These are phyloP conservation scores for Conistra vaccinii DNA, from an alignment of 2,888 invertebrate species.

Conservation along the genomic window DNA sequence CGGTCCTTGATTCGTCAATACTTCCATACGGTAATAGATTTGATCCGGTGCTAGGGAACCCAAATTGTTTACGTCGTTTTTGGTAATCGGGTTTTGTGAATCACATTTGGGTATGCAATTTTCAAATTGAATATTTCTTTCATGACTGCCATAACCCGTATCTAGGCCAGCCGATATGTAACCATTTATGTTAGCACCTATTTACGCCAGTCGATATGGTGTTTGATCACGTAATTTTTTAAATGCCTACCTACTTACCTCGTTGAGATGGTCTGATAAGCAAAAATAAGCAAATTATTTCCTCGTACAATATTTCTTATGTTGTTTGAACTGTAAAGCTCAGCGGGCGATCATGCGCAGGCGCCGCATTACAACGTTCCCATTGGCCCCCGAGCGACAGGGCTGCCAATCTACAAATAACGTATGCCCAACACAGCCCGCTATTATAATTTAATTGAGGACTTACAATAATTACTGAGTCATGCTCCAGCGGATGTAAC, in stretches of 20 bases:
- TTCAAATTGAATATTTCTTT: slow-evolving; percentile 63
- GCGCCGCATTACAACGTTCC: slow-evolving; percentile 86
- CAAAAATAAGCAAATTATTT: slow-evolving; percentile 69
- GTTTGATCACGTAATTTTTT: slow-evolving; percentile 48
- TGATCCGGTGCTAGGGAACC: slow-evolving; percentile 55
- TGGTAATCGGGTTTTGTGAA: slow-evolving; percentile 77
- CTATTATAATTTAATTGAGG: slow-evolving; percentile 86
- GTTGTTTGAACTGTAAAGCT: slow-evolving; percentile 80
- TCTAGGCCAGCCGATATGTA: slow-evolving; percentile 26
- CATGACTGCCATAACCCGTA: slow-evolving; percentile 24
- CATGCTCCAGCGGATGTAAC: slow-evolving; percentile 74
- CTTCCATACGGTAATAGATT: slow-evolving; percentile 72
- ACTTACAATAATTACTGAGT: slow-evolving; percentile 79
- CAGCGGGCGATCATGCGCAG: slow-evolving; percentile 86
- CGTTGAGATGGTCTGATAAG: slow-evolving; percentile 55
- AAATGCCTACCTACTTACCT: slow-evolving; percentile 31
- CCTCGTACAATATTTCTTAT: slow-evolving; percentile 72
- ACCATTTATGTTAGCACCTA: slow-evolving; percentile 25
- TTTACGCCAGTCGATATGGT: slow-evolving; percentile 28
- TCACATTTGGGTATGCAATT: slow-evolving; percentile 54
- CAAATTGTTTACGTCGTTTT: slow-evolving; percentile 79
- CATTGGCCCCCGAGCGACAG: slow-evolving; percentile 86
- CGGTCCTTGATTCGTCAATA: slow-evolving; percentile 64
- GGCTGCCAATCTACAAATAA: slow-evolving; percentile 88
- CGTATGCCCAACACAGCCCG: slow-evolving; percentile 76